Base-by-base conservation (phyloP, 2,797 vertebrate genomes). In the Pangasius krempfi region DNA sequence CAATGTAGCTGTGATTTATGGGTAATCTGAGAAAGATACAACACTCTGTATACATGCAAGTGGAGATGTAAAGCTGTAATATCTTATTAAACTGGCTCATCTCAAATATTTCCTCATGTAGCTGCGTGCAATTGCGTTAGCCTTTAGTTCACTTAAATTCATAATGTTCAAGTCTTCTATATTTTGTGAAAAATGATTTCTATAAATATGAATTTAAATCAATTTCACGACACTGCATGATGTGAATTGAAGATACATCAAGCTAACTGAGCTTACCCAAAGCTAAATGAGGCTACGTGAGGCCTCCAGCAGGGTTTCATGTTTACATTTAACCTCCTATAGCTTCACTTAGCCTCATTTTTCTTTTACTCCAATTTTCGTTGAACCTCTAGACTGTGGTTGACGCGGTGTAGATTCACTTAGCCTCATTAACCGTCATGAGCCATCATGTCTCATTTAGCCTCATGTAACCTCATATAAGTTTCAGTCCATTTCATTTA, bases 401-500 rank as follows among this genome's bases (percentile, higher is more conserved):
- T 83, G 37, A 64, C 47, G 33, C 6, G 4, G 58, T 44, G 58
- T 18, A 83, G 81, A 62, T 44, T 47, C 13, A 64, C 16, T 6
- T 47, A 64, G 58, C 25, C 40, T 64, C 58, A 18, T 83, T 83
- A 60, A 62, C 80, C 80, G 44, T 27, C 54, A 54, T 78, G n/a
- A 30, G 75, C 50, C 75, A 13, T 79, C 50, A 68, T 40, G 47
- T 66, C 50, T 56, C 64, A 83, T 54, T 54, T 80, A 87, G 47
- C 78, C 40, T 81, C 79, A 47, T 58, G 72, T 70, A 83, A 40
- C 66, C 64, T 70, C 64, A 30, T 56, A 73, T 18, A 73, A 27
- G 22, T 27, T 54, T 80, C 78, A 18, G 64, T 56, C 76, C 50
- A 50, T 56, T 81, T 81, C 18, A 87, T 81, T 87, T 72, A 25